Evolutionary conservation across 2,113 vertebrate genomes (phyloP), one percentile per base, ranked within the genome.

Genomic region (Falco punctatus): DNA sequence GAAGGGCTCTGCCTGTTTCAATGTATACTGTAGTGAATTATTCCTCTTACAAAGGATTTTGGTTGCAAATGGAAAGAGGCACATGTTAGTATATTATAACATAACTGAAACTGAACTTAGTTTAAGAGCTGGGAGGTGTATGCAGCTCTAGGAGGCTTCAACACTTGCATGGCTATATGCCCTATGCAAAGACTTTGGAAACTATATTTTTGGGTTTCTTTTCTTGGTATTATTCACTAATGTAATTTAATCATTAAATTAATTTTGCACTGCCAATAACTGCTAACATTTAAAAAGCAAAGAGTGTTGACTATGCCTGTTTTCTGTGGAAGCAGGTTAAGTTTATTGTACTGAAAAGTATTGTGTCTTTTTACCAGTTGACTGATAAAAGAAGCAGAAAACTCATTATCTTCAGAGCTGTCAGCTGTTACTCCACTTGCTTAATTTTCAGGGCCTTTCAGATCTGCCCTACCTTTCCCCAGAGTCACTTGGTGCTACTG

Each of bases 401-500:
- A 17, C 9, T 46, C 14, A 23, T 20, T 2, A 24, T 66, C 92
- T 83, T 88, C 55, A 80, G 52, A 72, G 17, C 13, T 79, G 22
- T 52, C 69, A 52, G 9, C 10, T 17, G 8, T 42, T 75, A 66
- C 14, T 27, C 8, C 33, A 48, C 19, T n/a, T 10, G n/a, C 30
- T 51, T 28, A 64, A 30, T 54, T 77, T 82, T 82, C 38, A 58
- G 16, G 74, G 23, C 16, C 15, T 13, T 15, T 82, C 22, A 59
- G 20, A 5, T 57, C 19, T 86, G 28, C 4, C 1, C 2, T 46
- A 16, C 23, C 15, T 74, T 62, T 54, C 17, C 5, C 2, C 2
- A 2, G n/a, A 64, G 23, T 28, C 32, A 46, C 5, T 33, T 49
- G 23, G 8, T 1, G 3, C 10, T 62, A 27, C 26, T 2, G 0